Base-by-base conservation (phyloP, 2,888 invertebrate genomes). In the Didymodactylos carnosus region DNA sequence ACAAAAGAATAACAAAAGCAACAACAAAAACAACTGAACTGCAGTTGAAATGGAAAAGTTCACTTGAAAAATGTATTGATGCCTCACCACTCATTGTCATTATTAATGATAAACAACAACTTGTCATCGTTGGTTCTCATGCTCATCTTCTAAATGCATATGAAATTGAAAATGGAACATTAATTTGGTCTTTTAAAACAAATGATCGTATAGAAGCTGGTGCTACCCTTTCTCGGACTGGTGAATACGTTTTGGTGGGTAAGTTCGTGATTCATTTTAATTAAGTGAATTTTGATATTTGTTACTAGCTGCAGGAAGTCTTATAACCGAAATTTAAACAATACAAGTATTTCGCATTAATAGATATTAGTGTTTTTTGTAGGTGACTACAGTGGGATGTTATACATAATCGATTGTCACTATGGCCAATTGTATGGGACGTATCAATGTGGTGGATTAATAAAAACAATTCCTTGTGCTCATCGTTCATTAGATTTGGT, bases 31-130 rank as follows among this genome's bases (percentile, higher is more conserved):
- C n/a, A n/a, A n/a, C n/a, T n/a, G n/a, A 25, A 71, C 35, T 77
- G 14, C 72, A 39, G 49, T 14, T 76, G 41, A n/a, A 27, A 5
- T 87, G 88, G 88, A 85, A 83, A 76, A 86, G 85, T 80, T 83
- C 90, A 82, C 86, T 89, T 72, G 85, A 86, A 51, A 92, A 91
- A 83, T 92, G 92, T 84, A 87, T 92, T 14, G 92, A 92, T 86
- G 88, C 90, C 13, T 87, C 90, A 19, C 90, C 91, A 35, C 75
- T 82, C 49, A 43, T 82, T 46, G 78, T 78, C 1, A 69, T 77
- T 35, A 40, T 23, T 16, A 39, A 23, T 25, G 29, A 39, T 2
- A 10, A 39, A 11, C 27, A 29, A 39, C n/a, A 40, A 29, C 71
- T 83, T 73, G 84, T 87, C 7, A 85, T 86, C 46, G 86, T 88